phyloP scores from a whole-genome alignment of 2,888 invertebrate genomes.

The Orchesella flavescens region DNA sequence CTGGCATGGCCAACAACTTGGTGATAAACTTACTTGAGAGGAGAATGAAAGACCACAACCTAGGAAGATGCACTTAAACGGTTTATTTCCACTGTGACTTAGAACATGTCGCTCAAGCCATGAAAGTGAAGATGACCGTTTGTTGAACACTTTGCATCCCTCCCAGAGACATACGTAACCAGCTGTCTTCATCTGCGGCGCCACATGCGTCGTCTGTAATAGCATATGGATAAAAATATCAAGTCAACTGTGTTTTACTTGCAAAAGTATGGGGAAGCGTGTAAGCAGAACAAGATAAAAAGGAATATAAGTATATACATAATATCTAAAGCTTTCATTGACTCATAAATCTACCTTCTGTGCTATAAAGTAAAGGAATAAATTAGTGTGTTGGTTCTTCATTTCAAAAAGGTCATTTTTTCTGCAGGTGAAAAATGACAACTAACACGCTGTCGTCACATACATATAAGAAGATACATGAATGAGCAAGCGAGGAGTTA shows the following conservation, averaged over 20 bases:
- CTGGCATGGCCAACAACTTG: neutral
- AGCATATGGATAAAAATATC: slow-evolving; percentile 7
- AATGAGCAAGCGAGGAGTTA: no score
- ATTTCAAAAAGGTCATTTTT: no score
- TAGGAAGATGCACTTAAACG: slow-evolving; percentile 95
- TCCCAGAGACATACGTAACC: slow-evolving; percentile 87
- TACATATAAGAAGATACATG: no score
- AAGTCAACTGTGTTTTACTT: neutral
- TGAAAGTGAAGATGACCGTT: slow-evolving; percentile 90
- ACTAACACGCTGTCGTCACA: no score
- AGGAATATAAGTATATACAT: no score
- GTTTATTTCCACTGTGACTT: slow-evolving; percentile 93
- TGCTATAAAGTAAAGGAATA: no score
- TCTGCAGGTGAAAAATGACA: no score
- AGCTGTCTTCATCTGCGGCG: slow-evolving; percentile 73
- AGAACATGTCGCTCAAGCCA: slow-evolving; percentile 95
- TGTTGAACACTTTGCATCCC: slow-evolving; percentile 94
- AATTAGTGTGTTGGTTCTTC: no score
- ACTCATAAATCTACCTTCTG: no score
- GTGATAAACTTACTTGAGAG: slow-evolving; percentile 73
- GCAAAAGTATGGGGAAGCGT: neutral
- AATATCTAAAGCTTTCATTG: no score
- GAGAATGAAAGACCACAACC: slow-evolving; percentile 83
- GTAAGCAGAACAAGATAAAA: neutral
- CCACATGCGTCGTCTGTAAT: slow-evolving; percentile 61